Evolutionary conservation across 2,797 vertebrate genomes (phyloP).

Genomic region (Lerista edwardsae): DNA sequence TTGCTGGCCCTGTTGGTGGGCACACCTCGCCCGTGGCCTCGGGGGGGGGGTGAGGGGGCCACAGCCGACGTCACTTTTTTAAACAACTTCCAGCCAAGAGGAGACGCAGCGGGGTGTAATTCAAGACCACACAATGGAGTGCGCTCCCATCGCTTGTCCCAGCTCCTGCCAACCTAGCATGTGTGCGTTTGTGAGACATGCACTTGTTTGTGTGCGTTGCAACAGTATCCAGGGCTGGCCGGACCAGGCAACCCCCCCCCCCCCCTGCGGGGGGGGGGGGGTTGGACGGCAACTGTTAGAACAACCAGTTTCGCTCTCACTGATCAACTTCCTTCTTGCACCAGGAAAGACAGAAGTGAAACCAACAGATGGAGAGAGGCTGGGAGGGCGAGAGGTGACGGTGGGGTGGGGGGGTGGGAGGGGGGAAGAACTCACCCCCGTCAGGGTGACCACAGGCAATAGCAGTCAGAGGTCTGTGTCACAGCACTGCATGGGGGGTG

Average conservation of each 20-base stretch:
- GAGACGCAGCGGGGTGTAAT: neutral
- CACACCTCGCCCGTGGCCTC: too few relatives aligned
- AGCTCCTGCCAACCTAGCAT: too few relatives aligned
- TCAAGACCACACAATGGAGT: too few relatives aligned
- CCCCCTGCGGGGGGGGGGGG: rapidly evolving
- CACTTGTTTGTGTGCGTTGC: slow-evolving; percentile 14
- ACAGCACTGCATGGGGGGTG: neutral
- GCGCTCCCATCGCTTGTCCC: too few relatives aligned
- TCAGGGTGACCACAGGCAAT: neutral
- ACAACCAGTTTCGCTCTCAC: slow-evolving; percentile 69
- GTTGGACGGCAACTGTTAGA: slow-evolving; percentile 62
- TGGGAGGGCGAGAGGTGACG: slow-evolving; percentile 38
- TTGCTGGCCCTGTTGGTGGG: too few relatives aligned
- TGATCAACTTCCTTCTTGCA: slow-evolving; percentile 78
- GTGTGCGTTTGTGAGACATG: too few relatives aligned
- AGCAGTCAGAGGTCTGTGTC: neutral
- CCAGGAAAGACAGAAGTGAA: slow-evolving; percentile 79
- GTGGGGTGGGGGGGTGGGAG: slow-evolving; percentile 5
- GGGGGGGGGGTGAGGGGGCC: too few relatives aligned
- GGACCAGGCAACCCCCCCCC: neutral
- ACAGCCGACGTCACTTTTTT: too few relatives aligned
- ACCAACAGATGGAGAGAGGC: slow-evolving; percentile 77
- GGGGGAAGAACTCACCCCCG: neutral
- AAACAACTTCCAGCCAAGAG: neutral
- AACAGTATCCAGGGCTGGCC: neutral